Base-by-base conservation (phyloP, 1,140 invertebrate species). In the Leptoteleia sp. region DNA sequence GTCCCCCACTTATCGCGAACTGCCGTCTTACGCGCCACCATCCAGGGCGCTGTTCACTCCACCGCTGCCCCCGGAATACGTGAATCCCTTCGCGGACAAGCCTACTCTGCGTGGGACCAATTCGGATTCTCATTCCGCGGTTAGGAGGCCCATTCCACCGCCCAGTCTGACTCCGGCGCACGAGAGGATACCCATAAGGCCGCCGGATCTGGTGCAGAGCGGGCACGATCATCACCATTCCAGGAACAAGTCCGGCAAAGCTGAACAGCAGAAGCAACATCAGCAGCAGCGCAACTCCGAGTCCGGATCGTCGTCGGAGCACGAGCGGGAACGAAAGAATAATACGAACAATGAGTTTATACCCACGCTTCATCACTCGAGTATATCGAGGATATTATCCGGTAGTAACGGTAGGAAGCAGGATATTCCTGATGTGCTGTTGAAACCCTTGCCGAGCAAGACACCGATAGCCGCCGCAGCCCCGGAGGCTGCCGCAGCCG, bases 41-140 rank as follows among this genome's bases (percentile, higher is more conserved):
- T 93, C 93, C 12, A 87, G 94, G 61, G 91, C 93, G 1, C 93
- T 94, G 70, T 94, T 96, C 84, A 95, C 94, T 0, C 94, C 95
- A 0, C 94, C 94, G 0, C 81, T 95, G 48, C 94, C 94, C 4
- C 93, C 93, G 1, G 94, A 94, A 83, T 94, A 94, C 81, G 90
- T 92, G 11, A 94, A 95, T 87, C 94, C 95, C 0, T 96, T 96
- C 82, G 94, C 94, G 1, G 94, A 96, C 81, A 95, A 95, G 84
- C 94, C 94, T 22, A 96, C 94, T 4, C 85, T 96, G 31, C 90
- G 94, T 76, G 95, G 94, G 64, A 92, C 92, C 12, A 92, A 93
- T 70, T 80, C 90, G 85, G 92, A 92, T 72, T 91, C 91, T 9
- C 93, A 93, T 80, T 91, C 92, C 4, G 89, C 89, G 4, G 91